Conservation (phyloP, 2,797 vertebrate genomes). For the Otolemur crassicaudatus region DNA sequence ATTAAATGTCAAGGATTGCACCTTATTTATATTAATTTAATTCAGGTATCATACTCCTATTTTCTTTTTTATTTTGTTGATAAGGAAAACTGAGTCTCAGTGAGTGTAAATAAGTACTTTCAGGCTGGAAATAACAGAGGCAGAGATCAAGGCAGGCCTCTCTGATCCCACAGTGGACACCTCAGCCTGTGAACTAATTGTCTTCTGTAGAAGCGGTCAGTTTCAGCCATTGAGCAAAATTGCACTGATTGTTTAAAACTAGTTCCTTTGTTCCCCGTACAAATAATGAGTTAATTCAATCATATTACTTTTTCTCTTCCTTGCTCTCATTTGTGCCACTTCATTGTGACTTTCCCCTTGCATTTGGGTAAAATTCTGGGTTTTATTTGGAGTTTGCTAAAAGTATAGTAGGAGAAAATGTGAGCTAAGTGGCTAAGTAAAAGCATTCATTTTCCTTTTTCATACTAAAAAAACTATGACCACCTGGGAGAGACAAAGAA, state of each 20-base stretch:
- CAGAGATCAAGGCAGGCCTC: not conserved
- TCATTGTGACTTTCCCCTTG: not conserved
- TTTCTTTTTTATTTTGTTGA: not conserved
- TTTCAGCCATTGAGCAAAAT: conserved; percentile 18
- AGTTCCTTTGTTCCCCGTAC: not conserved
- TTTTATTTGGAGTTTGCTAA: not conserved
- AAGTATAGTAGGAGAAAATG: not conserved
- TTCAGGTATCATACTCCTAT: not conserved
- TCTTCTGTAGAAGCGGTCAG: not conserved
- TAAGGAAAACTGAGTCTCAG: not conserved
- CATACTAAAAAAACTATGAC: not conserved
- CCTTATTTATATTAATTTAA: not conserved
- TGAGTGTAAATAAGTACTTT: not conserved
- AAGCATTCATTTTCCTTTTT: not conserved
- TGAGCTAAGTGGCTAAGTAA: not conserved
- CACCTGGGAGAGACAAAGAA: not conserved
- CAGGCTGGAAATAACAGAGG: not conserved
- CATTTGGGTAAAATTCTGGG: not conserved
- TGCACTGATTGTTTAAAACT: not conserved
- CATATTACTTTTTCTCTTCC: not conserved
- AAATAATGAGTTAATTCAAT: not conserved
- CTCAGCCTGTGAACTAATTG: not conserved
- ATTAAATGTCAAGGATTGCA: not conserved
- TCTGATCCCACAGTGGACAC: not conserved
- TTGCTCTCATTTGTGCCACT: not conserved